Base-by-base conservation (phyloP, 1,140 invertebrate genomes). In the Onthophagus taurus region DNA sequence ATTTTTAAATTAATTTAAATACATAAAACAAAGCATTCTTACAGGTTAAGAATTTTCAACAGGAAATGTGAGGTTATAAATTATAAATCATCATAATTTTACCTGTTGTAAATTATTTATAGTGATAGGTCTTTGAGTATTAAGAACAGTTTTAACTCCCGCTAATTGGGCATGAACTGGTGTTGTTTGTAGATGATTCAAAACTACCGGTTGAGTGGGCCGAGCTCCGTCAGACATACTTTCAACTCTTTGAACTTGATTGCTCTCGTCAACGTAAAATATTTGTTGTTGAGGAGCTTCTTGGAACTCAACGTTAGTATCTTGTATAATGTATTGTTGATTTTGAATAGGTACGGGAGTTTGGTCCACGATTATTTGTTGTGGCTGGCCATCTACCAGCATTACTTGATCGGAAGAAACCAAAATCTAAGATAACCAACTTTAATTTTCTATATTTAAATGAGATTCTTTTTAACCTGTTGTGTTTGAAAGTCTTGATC, bases 391-490 rank as follows among this genome's bases (percentile, higher is more conserved):
- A 30, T 50, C 44, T 30, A 46, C 47, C 14, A 60, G 51, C 54
- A 61, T 57, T 11, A 60, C 45, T 45, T 60, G 56, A 43, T 61
- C 52, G 21, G 49, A 45, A 35, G 54, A 48, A 47, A 52, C 46
- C 31, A 57, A 17, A 21, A 47, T 47, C 45, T 47, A 18, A 46
- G 26, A 31, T 31, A 23, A 12, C 14, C 24, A n/a, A 30, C 8
- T 18, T 18, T 17, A 36, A 17, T 7, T 16, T 16, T 4, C n/a
- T n/a, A n/a, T n/a, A 33, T 7, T 33, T 11, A 11, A 5, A 39
- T 39, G 14, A 17, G n/a, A n/a, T n/a, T n/a, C n/a, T n/a, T 39
- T 26, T 21, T 42, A 24, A 58, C 56, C 44, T 48, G 56, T 47
- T 59, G 53, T 16, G 44, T 33, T 48, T 49, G 52, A 42, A 53